Percentiles rank a stretch among this genome's conserved stretches.
phyloP scores from a whole-genome alignment of 2,797 vertebrate species.

The Sebastes iracundus region DNA sequence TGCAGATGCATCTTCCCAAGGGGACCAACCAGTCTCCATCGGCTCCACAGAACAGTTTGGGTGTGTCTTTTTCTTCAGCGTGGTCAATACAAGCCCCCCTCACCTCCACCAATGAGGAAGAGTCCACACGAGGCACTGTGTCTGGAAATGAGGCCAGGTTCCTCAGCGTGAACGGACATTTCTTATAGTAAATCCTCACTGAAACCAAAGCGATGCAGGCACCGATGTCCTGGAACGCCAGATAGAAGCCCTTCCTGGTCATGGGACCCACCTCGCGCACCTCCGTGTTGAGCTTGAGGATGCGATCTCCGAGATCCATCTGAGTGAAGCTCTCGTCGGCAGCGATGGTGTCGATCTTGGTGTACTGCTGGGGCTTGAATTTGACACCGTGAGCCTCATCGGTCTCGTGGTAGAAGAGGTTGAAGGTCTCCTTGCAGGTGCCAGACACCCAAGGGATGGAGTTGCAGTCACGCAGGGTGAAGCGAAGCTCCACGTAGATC shows the following conservation, averaged over 20 bases:
- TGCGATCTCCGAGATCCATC: slow-evolving; percentile 96
- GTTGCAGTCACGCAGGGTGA: slow-evolving; percentile 95
- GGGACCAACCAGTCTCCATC: slow-evolving; percentile 98
- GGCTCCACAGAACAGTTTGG: slow-evolving; percentile 94
- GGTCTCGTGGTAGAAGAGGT: slow-evolving; percentile 93
- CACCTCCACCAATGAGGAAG: slow-evolving; percentile 95
- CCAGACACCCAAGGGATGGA: slow-evolving; percentile 96
- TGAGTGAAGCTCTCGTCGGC: slow-evolving; percentile 97
- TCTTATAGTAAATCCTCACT: slow-evolving; percentile 95
- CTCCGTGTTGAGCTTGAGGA: slow-evolving; percentile 96
- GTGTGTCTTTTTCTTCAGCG: slow-evolving; percentile 92
- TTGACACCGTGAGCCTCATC: slow-evolving; percentile 90
- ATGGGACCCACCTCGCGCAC: slow-evolving; percentile 94
- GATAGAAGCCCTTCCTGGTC: slow-evolving; percentile 92
- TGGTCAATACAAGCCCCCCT: slow-evolving; percentile 94
- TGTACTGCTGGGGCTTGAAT: slow-evolving; percentile 91
- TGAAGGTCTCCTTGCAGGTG: slow-evolving; percentile 97
- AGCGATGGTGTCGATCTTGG: slow-evolving; percentile 95
- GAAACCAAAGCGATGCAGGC: slow-evolving; percentile 96
- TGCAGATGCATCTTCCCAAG: slow-evolving; percentile 93
- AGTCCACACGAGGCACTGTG: slow-evolving; percentile 94
- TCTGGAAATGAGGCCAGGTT: slow-evolving; percentile 95
- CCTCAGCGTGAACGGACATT: slow-evolving; percentile 92
- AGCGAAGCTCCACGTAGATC: slow-evolving; percentile 95
- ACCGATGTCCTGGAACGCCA: slow-evolving; percentile 96